Evolutionary conservation across 2,113 vertebrate species (phyloP), one percentile per base, ranked within the genome.

Genomic region (Indicator indicator): DNA sequence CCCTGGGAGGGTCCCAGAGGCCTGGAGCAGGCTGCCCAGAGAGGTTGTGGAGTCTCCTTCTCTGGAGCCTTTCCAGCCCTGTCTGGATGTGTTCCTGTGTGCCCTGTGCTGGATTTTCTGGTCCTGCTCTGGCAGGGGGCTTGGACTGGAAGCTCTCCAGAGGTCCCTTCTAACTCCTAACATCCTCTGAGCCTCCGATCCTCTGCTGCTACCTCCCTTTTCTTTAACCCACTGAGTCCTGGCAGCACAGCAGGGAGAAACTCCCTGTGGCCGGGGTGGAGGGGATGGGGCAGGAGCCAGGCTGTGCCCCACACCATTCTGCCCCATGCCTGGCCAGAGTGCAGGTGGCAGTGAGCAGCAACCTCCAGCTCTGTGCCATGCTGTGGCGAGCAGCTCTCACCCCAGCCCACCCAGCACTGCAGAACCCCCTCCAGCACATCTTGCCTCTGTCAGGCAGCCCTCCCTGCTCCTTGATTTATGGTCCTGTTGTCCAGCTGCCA

Each of bases 401-500:
- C 40, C 54, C 1, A 1, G 18, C 15, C 68, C 58, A 67, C 27
- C 11, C 1, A 30, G 3, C 26, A 72, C 32, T 5, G 2, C 62
- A 81, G 94, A 84, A 92, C 88, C 42, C 23, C 42, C 88, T 83
- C 32, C 20, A 75, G 83, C 11, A 3, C 15, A 70, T 32, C 60
- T 73, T 10, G 3, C 14, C 27, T 46, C 56, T 0, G 0, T 42
- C 75, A 86, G n/a, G 63, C 68, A 85, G 46, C 28, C 42, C 36
- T 30, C 28, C 44, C 67, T 28, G 33, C 38, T 77, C 48, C 83
- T 58, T 32, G 55, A 95, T 76, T 68, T 55, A 86, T 62, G 63
- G 82, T 54, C 73, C 28, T 90, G 54, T 85, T 81, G 88, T 63
- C 73, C 87, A 71, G 59, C 46, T 82, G 75, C 93, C 92, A 93